phyloP scores from a whole-genome alignment of 1,140 invertebrate species.

The Sycobia sp. region DNA sequence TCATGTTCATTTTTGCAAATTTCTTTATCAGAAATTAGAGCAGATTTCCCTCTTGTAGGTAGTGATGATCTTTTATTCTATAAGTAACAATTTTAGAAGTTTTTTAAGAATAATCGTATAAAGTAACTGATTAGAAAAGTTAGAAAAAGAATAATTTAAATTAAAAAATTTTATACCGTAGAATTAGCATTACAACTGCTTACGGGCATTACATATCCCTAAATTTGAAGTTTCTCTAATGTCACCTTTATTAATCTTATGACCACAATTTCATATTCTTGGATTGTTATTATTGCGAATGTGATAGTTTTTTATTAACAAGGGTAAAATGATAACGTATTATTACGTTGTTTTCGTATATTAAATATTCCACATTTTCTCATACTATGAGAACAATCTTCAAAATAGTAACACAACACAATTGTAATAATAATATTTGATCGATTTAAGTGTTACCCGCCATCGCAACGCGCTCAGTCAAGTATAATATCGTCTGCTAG shows the following conservation, averaged over 20 bases:
- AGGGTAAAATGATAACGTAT: not conserved
- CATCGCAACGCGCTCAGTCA: slow-evolving; percentile 32
- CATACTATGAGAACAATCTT: not conserved
- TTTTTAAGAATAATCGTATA: not conserved
- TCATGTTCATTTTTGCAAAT: slow-evolving; percentile 51
- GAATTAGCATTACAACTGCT: slow-evolving; percentile 46
- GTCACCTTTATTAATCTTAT: no score
- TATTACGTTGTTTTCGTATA: not conserved
- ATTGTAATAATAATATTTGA: slow-evolving; percentile 32
- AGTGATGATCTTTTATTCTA: slow-evolving; percentile 50
- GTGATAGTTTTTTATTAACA: no score
- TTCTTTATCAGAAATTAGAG: slow-evolving; percentile 34
- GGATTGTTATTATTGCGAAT: no score
- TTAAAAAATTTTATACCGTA: slow-evolving; percentile 40
- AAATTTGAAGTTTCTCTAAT: no score
- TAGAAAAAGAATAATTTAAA: not conserved
- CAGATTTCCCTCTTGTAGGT: slow-evolving; percentile 48
- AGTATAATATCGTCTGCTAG: slow-evolving; percentile 6
- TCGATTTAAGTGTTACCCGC: slow-evolving; percentile 32
- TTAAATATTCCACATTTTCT: not conserved
- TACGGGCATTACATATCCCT: slow-evolving; percentile 59
- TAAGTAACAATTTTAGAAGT: slow-evolving; percentile 10
- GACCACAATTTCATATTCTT: no score
- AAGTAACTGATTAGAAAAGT: no score
- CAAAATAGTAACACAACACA: not conserved